Percentiles rank a stretch among this genome's conserved stretches.
phyloP scores from a whole-genome alignment of 2,113 vertebrate genomes.

The Zosterops japonicus region DNA sequence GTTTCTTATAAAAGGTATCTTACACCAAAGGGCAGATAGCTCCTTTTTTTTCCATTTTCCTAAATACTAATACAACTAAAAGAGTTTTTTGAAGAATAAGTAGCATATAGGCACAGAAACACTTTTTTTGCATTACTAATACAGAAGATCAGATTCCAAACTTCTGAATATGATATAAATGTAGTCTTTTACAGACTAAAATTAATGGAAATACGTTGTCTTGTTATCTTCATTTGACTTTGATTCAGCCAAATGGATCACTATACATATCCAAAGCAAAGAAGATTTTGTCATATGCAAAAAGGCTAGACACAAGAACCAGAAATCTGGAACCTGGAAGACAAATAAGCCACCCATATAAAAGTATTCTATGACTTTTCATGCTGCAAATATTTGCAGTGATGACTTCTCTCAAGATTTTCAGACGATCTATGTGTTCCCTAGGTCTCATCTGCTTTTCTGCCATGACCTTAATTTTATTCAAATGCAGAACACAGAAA shows the following conservation, averaged over 20 bases:
- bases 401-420: background rate
- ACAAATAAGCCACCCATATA: background rate
- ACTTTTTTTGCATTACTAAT: background rate
- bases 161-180: background rate
- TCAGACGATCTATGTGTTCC: background rate
- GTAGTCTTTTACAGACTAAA: background rate
- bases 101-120: background rate
- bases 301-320: background rate
- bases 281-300: background rate
- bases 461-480: background rate
- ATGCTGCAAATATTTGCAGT: background rate
- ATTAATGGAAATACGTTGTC: background rate
- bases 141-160: background rate
- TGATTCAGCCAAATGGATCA: background rate
- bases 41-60: background rate
- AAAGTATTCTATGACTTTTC: background rate
- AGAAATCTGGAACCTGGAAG: background rate
- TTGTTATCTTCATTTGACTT: background rate
- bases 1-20: background rate
- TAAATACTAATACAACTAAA: background rate
- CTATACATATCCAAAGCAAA: background rate
- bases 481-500: background rate
- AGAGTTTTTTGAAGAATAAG: background rate
- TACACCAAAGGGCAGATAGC: background rate
- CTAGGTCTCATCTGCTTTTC: conserved; percentile 7